Evolutionary conservation across 2,797 vertebrate species (phyloP), one percentile per base, ranked within the genome.

Genomic region (Menidia menidia): DNA sequence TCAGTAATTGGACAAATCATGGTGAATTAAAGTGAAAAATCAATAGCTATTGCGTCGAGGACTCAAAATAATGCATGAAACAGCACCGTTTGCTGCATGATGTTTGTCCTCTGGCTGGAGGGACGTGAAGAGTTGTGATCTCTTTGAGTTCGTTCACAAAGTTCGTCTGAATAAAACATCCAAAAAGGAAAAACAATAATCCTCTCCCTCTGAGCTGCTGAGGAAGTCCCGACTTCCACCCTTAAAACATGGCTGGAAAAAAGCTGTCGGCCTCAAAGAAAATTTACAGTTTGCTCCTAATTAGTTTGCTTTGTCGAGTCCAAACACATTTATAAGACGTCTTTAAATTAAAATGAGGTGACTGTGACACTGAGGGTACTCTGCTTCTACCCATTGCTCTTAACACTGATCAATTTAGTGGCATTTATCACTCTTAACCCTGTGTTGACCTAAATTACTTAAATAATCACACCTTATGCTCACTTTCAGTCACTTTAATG

Each of bases 51-150:
- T 13, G 47, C 50, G 11, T 32, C 42, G 64, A 19, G 52, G 44
- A 64, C 51, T 64, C 44, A 53, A 64, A 9, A 54, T 41, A 18
- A 51, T 65, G 50, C 59, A 48, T 71, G 50, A 25, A 67, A 76
- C 71, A 73, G 71, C 69, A 71, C 74, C 44, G 75, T 68, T 71
- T 73, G 73, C 71, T 64, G 50, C 64, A 2, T 69, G 52, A 73
- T 52, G 59, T 73, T 58, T 71, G 68, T 77, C 59, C 61, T 6
- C 42, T 41, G 11, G 51, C 48, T 78, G 75, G 54, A 48, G 72
- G 73, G 19, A 9, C 18, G 25, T 42, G 19, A 43, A 39, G 35
- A 39, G 35, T 7, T 7, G 35, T 10, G 35, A 39, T 39, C 7
- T 39, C 35, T 7, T 10, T 39, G 35, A 39, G 3, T 39, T 6